Conservation (phyloP, 2,113 vertebrate species). For the Myotis brandtii region DNA sequence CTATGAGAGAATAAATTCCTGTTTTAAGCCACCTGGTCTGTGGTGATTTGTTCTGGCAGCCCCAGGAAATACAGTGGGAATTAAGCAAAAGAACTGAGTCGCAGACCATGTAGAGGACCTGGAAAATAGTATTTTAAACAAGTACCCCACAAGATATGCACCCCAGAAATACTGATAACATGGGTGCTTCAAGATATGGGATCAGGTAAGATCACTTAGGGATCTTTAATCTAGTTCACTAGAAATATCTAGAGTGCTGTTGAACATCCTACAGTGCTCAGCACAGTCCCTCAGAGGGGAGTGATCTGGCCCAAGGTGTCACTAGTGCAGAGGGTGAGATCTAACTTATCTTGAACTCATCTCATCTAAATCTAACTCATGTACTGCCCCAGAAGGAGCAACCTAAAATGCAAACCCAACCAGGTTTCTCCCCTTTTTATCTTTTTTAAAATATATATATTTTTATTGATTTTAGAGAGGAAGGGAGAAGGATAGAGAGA, state of each 20-base stretch:
- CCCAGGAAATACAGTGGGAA: background rate
- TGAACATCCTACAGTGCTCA: background rate
- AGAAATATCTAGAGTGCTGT: background rate
- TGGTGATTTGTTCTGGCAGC: background rate
- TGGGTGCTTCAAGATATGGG: background rate
- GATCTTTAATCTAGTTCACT: background rate
- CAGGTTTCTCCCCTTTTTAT: background rate
- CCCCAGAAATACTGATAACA: background rate
- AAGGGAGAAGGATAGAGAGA: too few relatives aligned
- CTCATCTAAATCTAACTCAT: background rate
- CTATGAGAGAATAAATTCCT: background rate
- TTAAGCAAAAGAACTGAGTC: background rate
- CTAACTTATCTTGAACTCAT: background rate
- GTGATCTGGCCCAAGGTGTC: background rate
- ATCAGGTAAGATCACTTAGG: background rate
- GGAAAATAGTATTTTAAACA: background rate
- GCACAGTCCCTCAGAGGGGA: background rate
- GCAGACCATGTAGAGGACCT: background rate
- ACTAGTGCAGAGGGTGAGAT: background rate
- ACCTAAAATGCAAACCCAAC: background rate
- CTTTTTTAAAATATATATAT: background rate
- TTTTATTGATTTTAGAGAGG: too few relatives aligned
- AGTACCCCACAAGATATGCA: background rate
- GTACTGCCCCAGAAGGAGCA: background rate
- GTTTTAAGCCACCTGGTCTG: accelerated